phyloP scores from a whole-genome alignment of 2,888 invertebrate species.

The Mimachlamys varia region DNA sequence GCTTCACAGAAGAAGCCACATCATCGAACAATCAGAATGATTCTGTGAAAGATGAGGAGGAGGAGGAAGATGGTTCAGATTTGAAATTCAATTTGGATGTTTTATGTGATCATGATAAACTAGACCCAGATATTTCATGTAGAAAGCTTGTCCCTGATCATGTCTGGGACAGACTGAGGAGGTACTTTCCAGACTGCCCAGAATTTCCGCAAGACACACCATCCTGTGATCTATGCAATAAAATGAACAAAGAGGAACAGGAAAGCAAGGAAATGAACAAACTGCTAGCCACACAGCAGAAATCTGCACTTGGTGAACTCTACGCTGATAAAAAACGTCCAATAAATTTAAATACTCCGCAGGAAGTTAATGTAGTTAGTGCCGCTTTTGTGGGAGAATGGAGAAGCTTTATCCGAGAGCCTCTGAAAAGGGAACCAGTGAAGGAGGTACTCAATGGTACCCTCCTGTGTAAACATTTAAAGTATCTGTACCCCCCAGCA shows the following conservation, averaged over 20 bases:
- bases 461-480: slow-evolving; percentile 77
- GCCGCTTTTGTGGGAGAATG: slow-evolving; percentile 81
- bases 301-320: slow-evolving; percentile 78
- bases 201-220: slow-evolving; percentile 67
- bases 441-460: slow-evolving; percentile 67
- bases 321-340: slow-evolving; percentile 80
- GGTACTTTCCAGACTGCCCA: slow-evolving; percentile 81
- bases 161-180: slow-evolving; percentile 83
- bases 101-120: slow-evolving; percentile 83
- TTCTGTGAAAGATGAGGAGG: slow-evolving; percentile 38
- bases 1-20: slow-evolving; percentile 31
- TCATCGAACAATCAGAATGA: neutral
- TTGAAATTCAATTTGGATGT: slow-evolving; percentile 84
- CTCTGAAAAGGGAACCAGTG: slow-evolving; percentile 65
- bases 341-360: slow-evolving; percentile 61
- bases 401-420: slow-evolving; percentile 81
- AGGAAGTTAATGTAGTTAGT: slow-evolving; percentile 70
- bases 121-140: slow-evolving; percentile 78
- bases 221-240: slow-evolving; percentile 75
- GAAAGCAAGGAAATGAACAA: slow-evolving; percentile 62
- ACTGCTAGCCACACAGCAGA: slow-evolving; percentile 77
- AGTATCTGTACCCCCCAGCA: slow-evolving; percentile 72
- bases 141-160: slow-evolving; percentile 83
- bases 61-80: slow-evolving; percentile 41
- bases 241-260: slow-evolving; percentile 58